Conservation (phyloP, 2,888 invertebrate genomes). For the Abrostola triplasia region DNA sequence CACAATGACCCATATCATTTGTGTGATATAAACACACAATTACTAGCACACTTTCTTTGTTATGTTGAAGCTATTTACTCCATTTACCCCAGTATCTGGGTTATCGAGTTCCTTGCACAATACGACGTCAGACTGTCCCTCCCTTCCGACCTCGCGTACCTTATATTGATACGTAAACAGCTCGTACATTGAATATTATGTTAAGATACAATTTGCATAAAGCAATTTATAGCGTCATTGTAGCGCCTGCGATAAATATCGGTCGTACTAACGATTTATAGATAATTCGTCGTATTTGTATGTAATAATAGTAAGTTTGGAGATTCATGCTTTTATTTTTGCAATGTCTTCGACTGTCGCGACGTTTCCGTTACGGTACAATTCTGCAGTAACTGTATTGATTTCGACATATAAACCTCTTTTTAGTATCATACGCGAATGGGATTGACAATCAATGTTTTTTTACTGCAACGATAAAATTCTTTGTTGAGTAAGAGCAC, state of each 20-base stretch:
- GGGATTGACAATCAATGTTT: conserved; percentile 46
- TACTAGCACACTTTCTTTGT: conserved; percentile 60
- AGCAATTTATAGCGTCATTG: conserved; percentile 59
- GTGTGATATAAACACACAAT: conserved; percentile 57
- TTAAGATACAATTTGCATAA: conserved; percentile 64
- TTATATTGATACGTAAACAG: conserved; percentile 61
- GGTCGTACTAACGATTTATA: conserved; percentile 45
- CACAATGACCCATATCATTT: conserved; percentile 57
- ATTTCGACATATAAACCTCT: conserved; percentile 34
- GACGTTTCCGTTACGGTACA: conserved; percentile 15
- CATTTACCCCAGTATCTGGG: conserved; percentile 65
- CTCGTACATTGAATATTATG: conserved; percentile 66
- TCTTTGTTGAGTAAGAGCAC: conserved; percentile 32
- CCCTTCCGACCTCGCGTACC: conserved; percentile 63
- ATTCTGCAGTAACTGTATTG: conserved; percentile 43
- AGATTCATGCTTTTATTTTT: conserved; percentile 22
- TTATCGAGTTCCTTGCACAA: conserved; percentile 71
- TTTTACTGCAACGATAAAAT: conserved; percentile 45
- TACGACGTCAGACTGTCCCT: conserved; percentile 67
- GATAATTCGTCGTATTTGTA: conserved; percentile 18
- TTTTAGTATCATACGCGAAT: conserved; percentile 34
- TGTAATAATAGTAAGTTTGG: conserved; percentile 16
- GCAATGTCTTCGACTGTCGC: conserved; percentile 15
- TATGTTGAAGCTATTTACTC: conserved; percentile 59
- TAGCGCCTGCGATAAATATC: conserved; percentile 50